phyloP scores from a whole-genome alignment of 2,797 vertebrate species.

The Carduelis carduelis region DNA sequence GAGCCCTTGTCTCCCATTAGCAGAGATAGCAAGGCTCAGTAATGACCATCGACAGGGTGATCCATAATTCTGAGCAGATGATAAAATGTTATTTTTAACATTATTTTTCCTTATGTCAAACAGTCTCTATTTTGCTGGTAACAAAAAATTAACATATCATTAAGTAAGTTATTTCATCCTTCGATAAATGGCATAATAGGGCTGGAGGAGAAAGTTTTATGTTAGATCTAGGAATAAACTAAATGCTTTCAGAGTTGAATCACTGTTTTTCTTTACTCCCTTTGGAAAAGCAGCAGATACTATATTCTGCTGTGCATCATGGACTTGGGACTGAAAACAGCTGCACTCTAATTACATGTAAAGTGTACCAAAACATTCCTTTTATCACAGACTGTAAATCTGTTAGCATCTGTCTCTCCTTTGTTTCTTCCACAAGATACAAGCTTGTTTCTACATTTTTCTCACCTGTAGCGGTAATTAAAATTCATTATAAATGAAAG shows the following conservation, averaged over 20 bases:
- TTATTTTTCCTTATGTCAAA: not conserved
- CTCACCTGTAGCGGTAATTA: slow-evolving; percentile 89
- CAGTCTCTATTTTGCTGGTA: not conserved
- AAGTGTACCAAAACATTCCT: slow-evolving; percentile 88
- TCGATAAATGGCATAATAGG: slow-evolving; percentile 21
- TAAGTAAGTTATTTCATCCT: slow-evolving; percentile 30
- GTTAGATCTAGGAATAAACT: slow-evolving; percentile 68
- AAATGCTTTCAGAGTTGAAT: slow-evolving; percentile 79
- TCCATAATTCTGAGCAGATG: not conserved
- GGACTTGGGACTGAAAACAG: slow-evolving; percentile 85
- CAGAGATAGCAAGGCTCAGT: not conserved
- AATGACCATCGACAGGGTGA: not conserved
- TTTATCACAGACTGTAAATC: slow-evolving; percentile 87
- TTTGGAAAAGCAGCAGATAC: slow-evolving; percentile 77
- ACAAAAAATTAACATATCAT: slow-evolving; percentile 35
- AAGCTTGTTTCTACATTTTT: slow-evolving; percentile 89
- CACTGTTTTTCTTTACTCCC: slow-evolving; percentile 83
- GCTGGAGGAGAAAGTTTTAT: slow-evolving; percentile 63
- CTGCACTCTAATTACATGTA: slow-evolving; percentile 89
- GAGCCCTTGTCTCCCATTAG: not conserved
- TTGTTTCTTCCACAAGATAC: slow-evolving; percentile 87
- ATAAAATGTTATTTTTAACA: not conserved
- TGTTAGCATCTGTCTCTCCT: slow-evolving; percentile 87
- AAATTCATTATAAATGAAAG: slow-evolving; percentile 89
- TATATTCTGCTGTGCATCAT: slow-evolving; percentile 74